phyloP scores from a whole-genome alignment of 1,140 invertebrate genomes.

The Phocides pigmalion region DNA sequence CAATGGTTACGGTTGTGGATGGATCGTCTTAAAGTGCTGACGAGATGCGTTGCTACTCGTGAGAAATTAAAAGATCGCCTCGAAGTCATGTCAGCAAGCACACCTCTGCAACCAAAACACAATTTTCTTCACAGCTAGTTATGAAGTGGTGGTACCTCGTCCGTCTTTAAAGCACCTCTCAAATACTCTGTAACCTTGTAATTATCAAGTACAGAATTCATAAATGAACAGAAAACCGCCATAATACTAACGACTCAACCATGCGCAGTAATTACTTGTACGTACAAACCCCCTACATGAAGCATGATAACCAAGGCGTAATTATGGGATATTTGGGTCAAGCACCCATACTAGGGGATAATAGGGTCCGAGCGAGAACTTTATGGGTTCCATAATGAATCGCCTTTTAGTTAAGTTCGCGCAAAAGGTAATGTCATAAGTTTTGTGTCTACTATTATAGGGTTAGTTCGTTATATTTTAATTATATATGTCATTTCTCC shows the following conservation, averaged over 20 bases:
- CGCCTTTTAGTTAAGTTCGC: slow-evolving; percentile 1
- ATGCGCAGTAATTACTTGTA: slow-evolving; percentile 16
- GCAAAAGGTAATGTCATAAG: slow-evolving; percentile 5
- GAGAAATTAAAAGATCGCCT: too few species aligned
- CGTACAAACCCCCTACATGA: slow-evolving; percentile 10
- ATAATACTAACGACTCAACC: background rate
- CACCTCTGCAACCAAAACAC: too few species aligned
- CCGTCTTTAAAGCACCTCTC: too few species aligned
- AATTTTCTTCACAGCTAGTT: too few species aligned
- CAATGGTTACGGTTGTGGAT: too few species aligned
- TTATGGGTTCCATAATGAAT: slow-evolving; percentile 24
- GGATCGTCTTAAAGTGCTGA: too few species aligned
- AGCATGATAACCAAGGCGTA: slow-evolving; percentile 18
- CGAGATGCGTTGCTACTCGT: too few species aligned
- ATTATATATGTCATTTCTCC: too few species aligned
- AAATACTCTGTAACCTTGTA: too few species aligned
- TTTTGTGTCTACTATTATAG: background rate
- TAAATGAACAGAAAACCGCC: background rate
- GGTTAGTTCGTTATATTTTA: background rate
- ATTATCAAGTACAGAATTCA: background rate
- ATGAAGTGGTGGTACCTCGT: too few species aligned
- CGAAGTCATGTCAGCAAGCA: too few species aligned
- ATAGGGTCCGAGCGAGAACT: slow-evolving; percentile 23
- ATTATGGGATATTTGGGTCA: slow-evolving; percentile 46
- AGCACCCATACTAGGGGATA: slow-evolving; percentile 30